Evolutionary conservation across 2,888 invertebrate species (phyloP), one percentile per base, ranked within the genome.

Genomic region (Stenichneumon culpator): DNA sequence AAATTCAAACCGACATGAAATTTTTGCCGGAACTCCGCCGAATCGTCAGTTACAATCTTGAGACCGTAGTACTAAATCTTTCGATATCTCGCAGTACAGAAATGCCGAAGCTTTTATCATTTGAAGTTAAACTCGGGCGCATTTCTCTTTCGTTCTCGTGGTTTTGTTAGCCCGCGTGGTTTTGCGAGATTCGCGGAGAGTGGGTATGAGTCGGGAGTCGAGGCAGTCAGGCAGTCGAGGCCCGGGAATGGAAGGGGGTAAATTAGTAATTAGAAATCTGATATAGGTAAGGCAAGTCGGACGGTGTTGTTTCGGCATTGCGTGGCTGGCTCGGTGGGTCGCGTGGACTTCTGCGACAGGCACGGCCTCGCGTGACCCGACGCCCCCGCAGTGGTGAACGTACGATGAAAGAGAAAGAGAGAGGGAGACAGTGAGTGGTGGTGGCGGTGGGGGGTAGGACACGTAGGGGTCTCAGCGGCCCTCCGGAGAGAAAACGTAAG

Each of bases 221-320:
- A 72, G 44, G 60, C 36, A 50, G 44, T 57, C 25, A 70, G 70
- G 72, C 25, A 69, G 69, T 79, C 68, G 7, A 68, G 67, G 22
- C 14, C 60, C 52, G 50, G 28, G 28, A 32, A 39, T 70, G 81
- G 75, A 78, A 69, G 87, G 90, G 90, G 90, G 89, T 91, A 91
- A 93, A 94, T 93, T 92, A 93, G 92, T 93, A 94, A 94, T 94
- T 93, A 93, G 93, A 92, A 93, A 93, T 93, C 92, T 92, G 93
- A 94, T 93, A 93, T 89, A 89, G 90, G 90, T 85, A 90, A 90
- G 91, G 90, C 87, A 90, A 91, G 91, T 90, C 90, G 88, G 87
- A 87, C 87, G 91, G 92, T 90, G 92, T 92, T 92, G 93, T 93
- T 93, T 93, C 90, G 93, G 92, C 90, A 92, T 93, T 91, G 93